Evolutionary conservation across 1,140 invertebrate genomes (phyloP).

Genomic region (Delia radicum): DNA sequence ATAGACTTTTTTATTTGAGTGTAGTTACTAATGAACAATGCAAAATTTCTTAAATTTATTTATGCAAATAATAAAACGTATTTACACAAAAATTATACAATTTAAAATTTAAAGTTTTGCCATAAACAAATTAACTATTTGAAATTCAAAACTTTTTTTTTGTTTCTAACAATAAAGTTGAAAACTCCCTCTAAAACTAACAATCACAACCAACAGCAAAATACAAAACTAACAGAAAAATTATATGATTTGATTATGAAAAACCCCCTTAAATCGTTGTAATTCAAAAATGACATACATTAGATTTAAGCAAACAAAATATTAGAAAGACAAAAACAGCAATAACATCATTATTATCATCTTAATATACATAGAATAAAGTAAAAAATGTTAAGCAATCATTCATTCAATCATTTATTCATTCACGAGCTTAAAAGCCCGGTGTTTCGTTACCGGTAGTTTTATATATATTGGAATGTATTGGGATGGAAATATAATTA

Average conservation of each 20-base stretch:
- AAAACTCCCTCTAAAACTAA: not conserved
- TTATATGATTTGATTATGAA: not conserved
- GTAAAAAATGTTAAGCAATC: not conserved
- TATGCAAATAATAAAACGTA: not conserved
- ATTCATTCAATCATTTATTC: not conserved
- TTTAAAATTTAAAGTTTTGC: constrained; percentile 4
- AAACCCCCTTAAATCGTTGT: not conserved
- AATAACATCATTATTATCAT: too few species aligned
- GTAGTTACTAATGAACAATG: not conserved
- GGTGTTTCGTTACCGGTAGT: too few species aligned
- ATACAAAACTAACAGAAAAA: not conserved
- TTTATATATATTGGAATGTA: too few species aligned
- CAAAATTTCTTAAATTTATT: not conserved
- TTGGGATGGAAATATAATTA: too few species aligned
- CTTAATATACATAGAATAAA: not conserved
- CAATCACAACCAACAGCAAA: not conserved
- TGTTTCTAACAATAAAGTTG: not conserved
- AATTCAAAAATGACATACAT: not conserved
- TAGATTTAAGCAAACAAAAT: not conserved
- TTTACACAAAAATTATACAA: constrained; percentile 9
- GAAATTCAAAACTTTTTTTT: constrained; percentile 22
- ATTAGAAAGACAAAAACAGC: not conserved
- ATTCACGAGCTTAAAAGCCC: too few species aligned
- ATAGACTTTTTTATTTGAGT: not conserved
- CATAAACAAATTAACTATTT: constrained; percentile 13